A percentile compares a stretch with the other conserved stretches of the same genome.
Evolutionary conservation across 2,888 invertebrate genomes (phyloP).

Genomic region (Camptogramma bilineatum): DNA sequence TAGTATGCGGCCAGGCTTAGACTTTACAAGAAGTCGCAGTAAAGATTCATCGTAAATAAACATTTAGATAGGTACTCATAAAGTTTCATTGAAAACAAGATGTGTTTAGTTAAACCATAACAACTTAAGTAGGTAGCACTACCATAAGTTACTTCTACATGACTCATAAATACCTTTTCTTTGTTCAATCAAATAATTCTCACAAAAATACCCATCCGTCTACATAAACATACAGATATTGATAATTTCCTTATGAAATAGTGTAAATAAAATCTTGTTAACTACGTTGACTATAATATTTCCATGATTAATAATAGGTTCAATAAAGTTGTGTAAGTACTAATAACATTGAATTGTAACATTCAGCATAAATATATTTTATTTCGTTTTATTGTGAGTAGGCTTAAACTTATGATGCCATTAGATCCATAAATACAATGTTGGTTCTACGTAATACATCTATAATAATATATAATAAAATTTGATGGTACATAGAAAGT

Average conservation of each 20-base stretch:
- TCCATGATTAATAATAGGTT: background rate
- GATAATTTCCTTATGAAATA: background rate
- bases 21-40: too few species aligned
- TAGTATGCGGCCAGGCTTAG: too few species aligned
- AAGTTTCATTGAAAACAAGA: too few species aligned
- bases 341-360: constrained; percentile 11
- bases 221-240: background rate
- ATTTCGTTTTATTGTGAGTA: background rate
- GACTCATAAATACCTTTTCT: constrained; percentile 2
- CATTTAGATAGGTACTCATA: background rate
- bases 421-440: too few species aligned
- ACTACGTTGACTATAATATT: background rate
- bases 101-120: background rate
- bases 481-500: too few species aligned
- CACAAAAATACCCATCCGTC: background rate
- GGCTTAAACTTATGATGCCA: background rate
- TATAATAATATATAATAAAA: too few species aligned
- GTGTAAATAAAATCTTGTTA: background rate
- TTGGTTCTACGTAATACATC: too few species aligned
- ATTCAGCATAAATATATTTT: background rate
- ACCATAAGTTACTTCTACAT: background rate
- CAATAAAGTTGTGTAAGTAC: constrained; percentile 10
- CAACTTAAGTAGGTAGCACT: background rate
- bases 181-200: constrained; percentile 1
- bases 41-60: too few species aligned